Conservation (phyloP, 2,113 vertebrate species). For the Acrocephalus arundinaceus region DNA sequence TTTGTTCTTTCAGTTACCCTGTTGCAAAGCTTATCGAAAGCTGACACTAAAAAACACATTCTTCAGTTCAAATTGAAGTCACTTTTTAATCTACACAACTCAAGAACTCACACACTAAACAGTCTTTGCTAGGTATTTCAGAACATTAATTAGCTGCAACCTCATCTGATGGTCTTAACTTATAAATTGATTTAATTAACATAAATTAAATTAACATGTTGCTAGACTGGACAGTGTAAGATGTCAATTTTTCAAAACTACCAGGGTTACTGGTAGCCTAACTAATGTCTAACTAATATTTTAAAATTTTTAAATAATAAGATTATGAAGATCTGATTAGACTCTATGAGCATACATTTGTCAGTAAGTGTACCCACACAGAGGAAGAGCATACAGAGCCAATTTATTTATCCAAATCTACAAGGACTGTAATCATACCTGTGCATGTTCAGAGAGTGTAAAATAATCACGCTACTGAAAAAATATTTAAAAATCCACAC, state of each 20-base stretch:
- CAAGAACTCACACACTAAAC: not conserved
- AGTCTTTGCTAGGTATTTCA: not conserved
- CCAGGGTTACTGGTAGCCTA: not conserved
- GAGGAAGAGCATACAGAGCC: rapidly evolving
- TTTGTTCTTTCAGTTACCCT: not conserved
- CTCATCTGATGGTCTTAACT: not conserved
- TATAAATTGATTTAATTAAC: not conserved
- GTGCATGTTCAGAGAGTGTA: not conserved
- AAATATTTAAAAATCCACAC: not conserved
- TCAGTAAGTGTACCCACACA: not conserved
- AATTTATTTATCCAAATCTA: not conserved
- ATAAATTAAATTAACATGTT: not conserved
- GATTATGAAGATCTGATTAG: not conserved
- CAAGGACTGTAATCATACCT: not conserved
- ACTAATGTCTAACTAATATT: not conserved
- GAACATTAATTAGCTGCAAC: not conserved
- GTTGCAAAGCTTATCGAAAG: not conserved
- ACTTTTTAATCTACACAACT: not conserved
- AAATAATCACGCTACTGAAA: not conserved
- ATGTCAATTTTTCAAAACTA: not conserved
- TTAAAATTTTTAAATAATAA: not conserved
- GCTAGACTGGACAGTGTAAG: not conserved
- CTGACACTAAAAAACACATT: not conserved
- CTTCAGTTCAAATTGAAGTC: not conserved
- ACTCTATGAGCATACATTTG: not conserved